Percentiles rank a stretch among this genome's conserved stretches.
phyloP scores from a whole-genome alignment of 2,888 invertebrate genomes.

The Rhopalosiphum nymphaeae region DNA sequence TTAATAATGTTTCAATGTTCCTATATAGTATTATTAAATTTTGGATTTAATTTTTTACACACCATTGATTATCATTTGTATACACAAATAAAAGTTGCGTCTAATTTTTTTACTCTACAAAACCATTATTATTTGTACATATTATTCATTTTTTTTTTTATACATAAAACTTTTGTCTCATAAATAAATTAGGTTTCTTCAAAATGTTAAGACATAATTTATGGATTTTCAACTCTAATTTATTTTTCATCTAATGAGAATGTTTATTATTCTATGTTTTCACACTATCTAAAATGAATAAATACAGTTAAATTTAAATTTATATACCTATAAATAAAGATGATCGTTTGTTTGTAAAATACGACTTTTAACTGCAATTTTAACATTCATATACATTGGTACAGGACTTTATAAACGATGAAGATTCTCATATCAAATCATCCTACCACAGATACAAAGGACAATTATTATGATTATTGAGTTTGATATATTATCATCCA shows the following conservation, averaged over 20 bases:
- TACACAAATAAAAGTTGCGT: neutral
- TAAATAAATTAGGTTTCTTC: neutral
- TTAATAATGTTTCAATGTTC: neutral
- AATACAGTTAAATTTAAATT: neutral
- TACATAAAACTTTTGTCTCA: neutral
- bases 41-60: neutral
- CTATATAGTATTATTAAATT: neutral
- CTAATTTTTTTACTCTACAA: neutral
- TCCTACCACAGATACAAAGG: neutral
- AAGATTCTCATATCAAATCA: neutral
- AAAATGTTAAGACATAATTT: neutral
- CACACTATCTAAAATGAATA: neutral
- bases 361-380: neutral
- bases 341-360: neutral
- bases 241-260: neutral
- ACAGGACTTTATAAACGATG: neutral
- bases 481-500: neutral
- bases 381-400: too few species aligned
- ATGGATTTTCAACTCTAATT: neutral
- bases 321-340: neutral
- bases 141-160: neutral
- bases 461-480: neutral
- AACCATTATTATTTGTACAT: neutral
- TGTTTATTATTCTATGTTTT: neutral
- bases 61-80: neutral